Percentiles rank a stretch among this genome's conserved stretches.
phyloP scores from a whole-genome alignment of 2,113 vertebrate genomes.

The Silurus asotus region DNA sequence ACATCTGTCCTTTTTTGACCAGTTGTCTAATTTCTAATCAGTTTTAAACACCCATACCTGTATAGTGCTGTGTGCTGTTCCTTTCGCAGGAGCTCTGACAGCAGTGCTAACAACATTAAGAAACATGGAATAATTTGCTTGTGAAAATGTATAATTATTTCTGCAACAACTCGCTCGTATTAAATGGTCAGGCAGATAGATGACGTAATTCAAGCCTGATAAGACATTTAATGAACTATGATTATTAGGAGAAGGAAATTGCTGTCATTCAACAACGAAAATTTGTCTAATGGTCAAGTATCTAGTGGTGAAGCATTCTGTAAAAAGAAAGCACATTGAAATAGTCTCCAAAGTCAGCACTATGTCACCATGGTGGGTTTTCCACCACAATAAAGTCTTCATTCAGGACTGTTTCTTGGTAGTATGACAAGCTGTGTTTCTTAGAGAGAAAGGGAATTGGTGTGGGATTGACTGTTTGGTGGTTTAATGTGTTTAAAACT shows the following conservation, averaged over 20 bases:
- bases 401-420: background rate
- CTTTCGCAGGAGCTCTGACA: background rate
- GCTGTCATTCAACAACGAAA: background rate
- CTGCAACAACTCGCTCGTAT: no score
- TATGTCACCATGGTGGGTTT: background rate
- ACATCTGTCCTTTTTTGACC: no score
- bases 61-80: no score
- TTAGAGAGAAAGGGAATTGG: background rate
- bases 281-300: background rate
- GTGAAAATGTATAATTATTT: background rate
- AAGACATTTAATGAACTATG: no score
- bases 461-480: no score
- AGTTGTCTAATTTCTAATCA: no score
- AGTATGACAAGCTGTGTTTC: background rate
- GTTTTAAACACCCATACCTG: background rate
- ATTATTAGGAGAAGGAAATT: no score
- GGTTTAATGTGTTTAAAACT: background rate
- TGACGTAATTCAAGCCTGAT: no score
- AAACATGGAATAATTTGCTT: background rate
- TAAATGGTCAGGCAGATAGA: no score
- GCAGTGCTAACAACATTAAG: background rate
- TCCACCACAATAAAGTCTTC: background rate
- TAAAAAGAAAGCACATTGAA: no score
- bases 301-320: no score
- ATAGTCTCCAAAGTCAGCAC: no score